Conservation (phyloP, 2,797 vertebrate species). For the Antennarius maculatus region DNA sequence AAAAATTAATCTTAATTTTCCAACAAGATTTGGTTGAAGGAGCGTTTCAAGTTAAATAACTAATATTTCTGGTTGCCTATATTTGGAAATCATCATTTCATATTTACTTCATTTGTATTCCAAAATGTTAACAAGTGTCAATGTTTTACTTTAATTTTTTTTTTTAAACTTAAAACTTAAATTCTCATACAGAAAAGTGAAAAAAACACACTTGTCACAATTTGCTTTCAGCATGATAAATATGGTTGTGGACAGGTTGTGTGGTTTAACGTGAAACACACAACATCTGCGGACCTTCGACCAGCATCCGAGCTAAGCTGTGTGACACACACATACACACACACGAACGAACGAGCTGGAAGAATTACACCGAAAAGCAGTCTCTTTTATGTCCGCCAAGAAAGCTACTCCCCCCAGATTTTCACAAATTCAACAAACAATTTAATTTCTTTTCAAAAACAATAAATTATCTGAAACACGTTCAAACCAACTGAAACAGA, state of each 20-base stretch:
- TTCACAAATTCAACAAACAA: slow-evolving; percentile 13
- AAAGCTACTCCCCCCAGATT: slow-evolving; percentile 22
- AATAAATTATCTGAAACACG: not conserved
- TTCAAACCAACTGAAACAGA: not conserved
- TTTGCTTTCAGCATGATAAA: not conserved
- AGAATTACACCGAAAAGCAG: slow-evolving; percentile 25
- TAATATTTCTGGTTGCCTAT: not conserved
- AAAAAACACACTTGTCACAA: not conserved
- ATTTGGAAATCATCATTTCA: not conserved
- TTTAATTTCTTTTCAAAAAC: not conserved
- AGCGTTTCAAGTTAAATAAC: not conserved
- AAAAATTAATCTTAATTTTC: not conserved
- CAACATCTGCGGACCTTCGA: slow-evolving; percentile 50
- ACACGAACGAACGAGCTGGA: slow-evolving; percentile 2
- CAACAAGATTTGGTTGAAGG: not conserved
- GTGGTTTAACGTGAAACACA: slow-evolving; percentile 7
- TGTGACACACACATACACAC: slow-evolving; percentile 1
- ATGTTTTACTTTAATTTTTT: not conserved
- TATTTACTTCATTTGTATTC: not conserved
- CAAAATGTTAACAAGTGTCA: too few species aligned
- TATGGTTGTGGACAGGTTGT: slow-evolving; percentile 1
- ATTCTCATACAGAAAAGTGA: not conserved
- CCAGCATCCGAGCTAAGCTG: slow-evolving; percentile 4
- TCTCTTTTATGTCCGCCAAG: slow-evolving; percentile 36
- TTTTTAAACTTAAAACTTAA: not conserved